These are phyloP conservation scores for Lordiphosa fenestrarum DNA, from an alignment of 2,888 invertebrate species.

Conservation along the genomic window DNA sequence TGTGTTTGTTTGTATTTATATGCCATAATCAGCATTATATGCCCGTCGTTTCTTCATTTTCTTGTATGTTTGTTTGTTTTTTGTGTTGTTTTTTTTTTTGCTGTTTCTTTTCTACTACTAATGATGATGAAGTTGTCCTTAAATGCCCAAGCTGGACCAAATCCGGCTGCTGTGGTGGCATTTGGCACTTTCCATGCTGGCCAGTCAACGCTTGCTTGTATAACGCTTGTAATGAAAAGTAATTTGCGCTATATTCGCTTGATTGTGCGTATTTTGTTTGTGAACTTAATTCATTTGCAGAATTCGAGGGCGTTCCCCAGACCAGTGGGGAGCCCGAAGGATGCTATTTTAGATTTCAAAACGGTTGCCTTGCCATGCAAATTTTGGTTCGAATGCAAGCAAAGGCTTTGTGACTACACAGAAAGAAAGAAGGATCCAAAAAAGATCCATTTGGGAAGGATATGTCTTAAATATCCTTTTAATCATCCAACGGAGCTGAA, in stretches of 20 bases:
- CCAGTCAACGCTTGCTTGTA: constrained; percentile 44
- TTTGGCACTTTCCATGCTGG: constrained; percentile 53
- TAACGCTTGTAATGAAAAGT: constrained; percentile 67
- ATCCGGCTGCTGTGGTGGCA: constrained; percentile 43
- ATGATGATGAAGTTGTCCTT: constrained; percentile 73
- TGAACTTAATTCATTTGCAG: constrained; percentile 29
- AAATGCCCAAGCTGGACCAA: constrained; percentile 53
- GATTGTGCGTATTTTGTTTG: constrained; percentile 70
- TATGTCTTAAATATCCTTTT: too few species aligned
- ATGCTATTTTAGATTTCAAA: too few species aligned
- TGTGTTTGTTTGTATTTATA: constrained; percentile 53
- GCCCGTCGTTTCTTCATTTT: constrained; percentile 33
- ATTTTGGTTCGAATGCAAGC: too few species aligned
- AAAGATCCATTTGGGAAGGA: too few species aligned
- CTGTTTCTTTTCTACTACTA: constrained; percentile 51
- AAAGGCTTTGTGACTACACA: too few species aligned
- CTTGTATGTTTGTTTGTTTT: neutral
- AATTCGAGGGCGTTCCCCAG: constrained; percentile 11
- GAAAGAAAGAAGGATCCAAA: too few species aligned
- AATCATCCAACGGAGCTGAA: too few species aligned
- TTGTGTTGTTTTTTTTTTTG: too few species aligned
- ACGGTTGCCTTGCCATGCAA: too few species aligned
- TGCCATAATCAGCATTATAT: constrained; percentile 67
- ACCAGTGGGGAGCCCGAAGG: too few species aligned
- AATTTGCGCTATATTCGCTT: constrained; percentile 64